Conservation (phyloP, 2,888 invertebrate genomes). For the Orthonevra nobilis region DNA sequence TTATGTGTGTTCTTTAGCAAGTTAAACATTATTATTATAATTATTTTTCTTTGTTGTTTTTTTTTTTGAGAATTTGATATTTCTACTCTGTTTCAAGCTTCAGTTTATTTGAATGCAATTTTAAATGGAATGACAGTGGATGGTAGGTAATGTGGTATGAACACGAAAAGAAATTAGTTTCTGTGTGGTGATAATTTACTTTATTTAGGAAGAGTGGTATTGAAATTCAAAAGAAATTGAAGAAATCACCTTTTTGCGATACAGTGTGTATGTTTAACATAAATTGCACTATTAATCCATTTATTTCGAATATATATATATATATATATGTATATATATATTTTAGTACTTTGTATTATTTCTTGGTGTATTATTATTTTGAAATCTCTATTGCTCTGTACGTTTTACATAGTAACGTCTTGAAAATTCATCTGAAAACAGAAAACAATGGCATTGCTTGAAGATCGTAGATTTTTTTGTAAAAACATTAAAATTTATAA, state of each 20-base stretch:
- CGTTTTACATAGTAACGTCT: slow-evolving; percentile 68
- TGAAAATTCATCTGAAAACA: slow-evolving; percentile 65
- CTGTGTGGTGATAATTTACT: slow-evolving; percentile 29
- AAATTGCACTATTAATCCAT: slow-evolving; percentile 70
- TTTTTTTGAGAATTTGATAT: too few species aligned
- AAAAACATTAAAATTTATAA: slow-evolving; percentile 58
- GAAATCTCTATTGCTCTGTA: slow-evolving; percentile 52
- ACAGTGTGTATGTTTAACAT: slow-evolving; percentile 67
- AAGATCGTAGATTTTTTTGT: slow-evolving; percentile 28
- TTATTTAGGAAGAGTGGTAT: slow-evolving; percentile 1
- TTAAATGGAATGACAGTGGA: slow-evolving; percentile 29
- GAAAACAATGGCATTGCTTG: slow-evolving; percentile 51
- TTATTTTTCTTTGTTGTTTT: too few species aligned
- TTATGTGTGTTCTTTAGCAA: not conserved
- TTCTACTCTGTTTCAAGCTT: not conserved
- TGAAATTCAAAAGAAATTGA: not conserved
- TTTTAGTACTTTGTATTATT: too few species aligned
- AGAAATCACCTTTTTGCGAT: slow-evolving; percentile 70
- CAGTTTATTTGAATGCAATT: slow-evolving; percentile 26
- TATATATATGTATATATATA: too few species aligned
- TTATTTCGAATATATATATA: slow-evolving; percentile 58
- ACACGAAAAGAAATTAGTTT: slow-evolving; percentile 54
- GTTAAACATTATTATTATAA: too few species aligned
- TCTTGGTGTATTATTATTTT: slow-evolving; percentile 25
- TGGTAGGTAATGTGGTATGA: slow-evolving; percentile 61